These are phyloP conservation scores for Platyura marginata DNA, from an alignment of 1,140 invertebrate species.

Conservation along the genomic window DNA sequence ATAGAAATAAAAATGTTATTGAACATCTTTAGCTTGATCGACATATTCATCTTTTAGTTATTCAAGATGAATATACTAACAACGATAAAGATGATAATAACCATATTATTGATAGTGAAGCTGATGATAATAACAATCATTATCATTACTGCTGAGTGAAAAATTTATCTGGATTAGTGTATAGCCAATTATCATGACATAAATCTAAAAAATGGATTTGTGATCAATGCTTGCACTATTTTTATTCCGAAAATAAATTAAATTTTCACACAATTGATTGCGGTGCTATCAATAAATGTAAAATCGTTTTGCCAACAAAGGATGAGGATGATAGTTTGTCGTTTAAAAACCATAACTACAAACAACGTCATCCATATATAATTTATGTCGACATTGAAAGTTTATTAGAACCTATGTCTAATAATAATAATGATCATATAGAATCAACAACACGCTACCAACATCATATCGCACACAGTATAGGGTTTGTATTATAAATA, in stretches of 20 bases:
- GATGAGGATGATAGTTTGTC: background rate
- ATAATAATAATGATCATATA: background rate
- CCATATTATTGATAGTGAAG: background rate
- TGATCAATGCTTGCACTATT: background rate
- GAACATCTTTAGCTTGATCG: too few species aligned
- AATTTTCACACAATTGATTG: background rate
- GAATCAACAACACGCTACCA: background rate
- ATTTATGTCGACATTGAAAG: background rate
- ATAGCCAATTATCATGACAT: background rate
- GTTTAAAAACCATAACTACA: background rate
- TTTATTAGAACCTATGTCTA: background rate
- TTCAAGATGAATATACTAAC: background rate
- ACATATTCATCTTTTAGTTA: too few species aligned
- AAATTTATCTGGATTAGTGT: background rate
- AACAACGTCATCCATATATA: background rate
- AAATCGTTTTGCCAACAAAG: background rate
- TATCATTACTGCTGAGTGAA: constrained; percentile 4
- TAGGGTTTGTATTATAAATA: too few species aligned
- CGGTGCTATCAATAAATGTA: background rate
- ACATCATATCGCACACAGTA: too few species aligned
- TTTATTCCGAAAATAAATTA: background rate
- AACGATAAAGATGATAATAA: background rate
- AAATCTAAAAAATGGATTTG: background rate
- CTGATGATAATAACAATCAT: constrained; percentile 1
- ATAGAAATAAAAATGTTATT: background rate